phyloP scores from a whole-genome alignment of 2,797 vertebrate genomes.

The Amblyraja radiata region DNA sequence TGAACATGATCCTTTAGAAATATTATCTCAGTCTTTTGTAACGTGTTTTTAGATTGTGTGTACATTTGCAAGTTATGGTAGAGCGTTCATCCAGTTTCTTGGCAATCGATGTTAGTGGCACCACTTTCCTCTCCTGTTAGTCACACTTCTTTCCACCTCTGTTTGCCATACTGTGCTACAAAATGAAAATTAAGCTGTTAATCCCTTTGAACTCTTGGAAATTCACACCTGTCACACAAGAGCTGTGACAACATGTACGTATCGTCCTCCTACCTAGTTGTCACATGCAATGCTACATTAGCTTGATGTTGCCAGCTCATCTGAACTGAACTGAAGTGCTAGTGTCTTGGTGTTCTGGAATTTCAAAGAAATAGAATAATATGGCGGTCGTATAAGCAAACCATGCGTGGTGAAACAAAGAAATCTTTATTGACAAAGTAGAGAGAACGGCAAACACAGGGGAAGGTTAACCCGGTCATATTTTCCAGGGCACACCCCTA shows the following conservation, averaged over 20 bases:
- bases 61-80: not conserved
- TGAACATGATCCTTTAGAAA: not conserved
- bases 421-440: too few relatives aligned
- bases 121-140: not conserved
- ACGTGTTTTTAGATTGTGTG: not conserved
- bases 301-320: not conserved
- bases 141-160: not conserved
- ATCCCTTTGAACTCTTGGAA: not conserved
- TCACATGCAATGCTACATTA: not conserved
- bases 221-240: not conserved
- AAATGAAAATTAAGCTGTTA: not conserved
- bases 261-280: not conserved
- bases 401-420: too few relatives aligned
- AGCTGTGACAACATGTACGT: not conserved
- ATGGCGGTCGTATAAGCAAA: too few relatives aligned
- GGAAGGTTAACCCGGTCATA: too few relatives aligned
- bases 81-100: not conserved
- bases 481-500: too few relatives aligned
- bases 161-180: not conserved
- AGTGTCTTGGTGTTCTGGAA: not conserved
- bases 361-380: not conserved
- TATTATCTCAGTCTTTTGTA: not conserved
- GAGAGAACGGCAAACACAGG: too few relatives aligned
- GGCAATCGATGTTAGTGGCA: not conserved
- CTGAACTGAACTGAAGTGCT: not conserved